A percentile compares a stretch with the other conserved stretches of the same genome.
Conservation (phyloP, 2,113 vertebrate species). For the Oenanthe melanoleuca region DNA sequence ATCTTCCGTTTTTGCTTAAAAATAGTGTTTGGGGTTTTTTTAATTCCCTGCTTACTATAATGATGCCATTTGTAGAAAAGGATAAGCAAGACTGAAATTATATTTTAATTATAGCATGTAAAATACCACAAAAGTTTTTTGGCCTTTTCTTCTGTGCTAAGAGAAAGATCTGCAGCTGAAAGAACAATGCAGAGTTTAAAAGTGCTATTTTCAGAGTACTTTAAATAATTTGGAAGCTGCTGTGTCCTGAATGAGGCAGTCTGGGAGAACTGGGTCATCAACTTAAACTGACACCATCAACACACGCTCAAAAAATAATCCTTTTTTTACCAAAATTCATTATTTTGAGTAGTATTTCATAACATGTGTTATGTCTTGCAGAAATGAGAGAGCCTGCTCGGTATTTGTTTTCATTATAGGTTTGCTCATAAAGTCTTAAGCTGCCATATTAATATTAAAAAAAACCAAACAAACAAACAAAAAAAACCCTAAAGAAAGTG, state of each 20-base stretch:
- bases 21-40: not conserved
- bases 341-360: not conserved
- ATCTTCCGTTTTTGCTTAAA: not conserved
- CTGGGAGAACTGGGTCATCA: not conserved
- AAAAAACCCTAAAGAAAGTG: not conserved
- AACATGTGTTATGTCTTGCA: not conserved
- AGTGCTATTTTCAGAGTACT: not conserved
- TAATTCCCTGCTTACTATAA: not conserved
- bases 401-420: not conserved
- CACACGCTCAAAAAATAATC: fast-evolving
- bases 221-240: not conserved
- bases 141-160: not conserved
- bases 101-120: not conserved
- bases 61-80: not conserved
- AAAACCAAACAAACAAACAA: not conserved
- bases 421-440: not conserved
- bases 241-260: not conserved
- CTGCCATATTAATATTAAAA: not conserved
- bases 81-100: not conserved
- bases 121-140: not conserved
- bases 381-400: not conserved
- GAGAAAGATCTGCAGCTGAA: not conserved
- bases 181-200: not conserved
- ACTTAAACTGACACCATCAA: not conserved
- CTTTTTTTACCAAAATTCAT: not conserved